Base-by-base conservation (phyloP, 2,113 vertebrate species). In the Mixornis gularis region DNA sequence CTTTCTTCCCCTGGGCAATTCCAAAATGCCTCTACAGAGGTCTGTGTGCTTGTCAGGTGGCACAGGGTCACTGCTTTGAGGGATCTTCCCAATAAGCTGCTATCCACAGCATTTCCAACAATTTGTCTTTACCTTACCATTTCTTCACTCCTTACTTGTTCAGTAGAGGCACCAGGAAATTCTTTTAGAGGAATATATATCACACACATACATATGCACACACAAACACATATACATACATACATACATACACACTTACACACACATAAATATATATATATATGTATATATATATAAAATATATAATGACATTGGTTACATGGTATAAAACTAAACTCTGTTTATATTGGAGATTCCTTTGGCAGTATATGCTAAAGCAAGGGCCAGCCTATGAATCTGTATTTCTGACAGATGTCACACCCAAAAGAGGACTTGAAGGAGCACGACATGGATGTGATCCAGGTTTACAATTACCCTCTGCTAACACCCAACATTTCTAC, bases 1-100 rank as follows among this genome's bases (percentile, higher is more conserved):
- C 32, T 79, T 49, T 79, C 85, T 74, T 95, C 85, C 84, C 71
- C 49, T 16, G 6, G 56, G 85, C 87, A 90, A 83, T 95, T 94
- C 81, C 12, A 4, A 91, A 91, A 73, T 4, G 7, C 65, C 70
- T 91, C 82, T 80, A 1, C 43, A 86, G 92, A 85, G 91, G 46
- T 62, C 46, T 62, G 12, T 69, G 48, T 51, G 46, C 60, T 93
- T 89, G 63, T 82, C 70, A 79, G 69, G 55, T 79, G 79, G 59
- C 86, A 79, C 0, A 73, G 40, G 44, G 87, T 92, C 87, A 91
- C 41, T 85, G 63, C 85, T 95, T 93, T 90, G 51, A 87, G 53
- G 64, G 59, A 72, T 85, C 66, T 77, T 89, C 43, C 56, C 43
- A 76, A 49, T 38, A 62, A 92, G 53, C 46, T 91, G 69, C n/a